A percentile compares a stretch with the other conserved stretches of the same genome.
Evolutionary conservation across 35 echinoderm and acorn worm genomes (phyloP).

Genomic region (Eucidaris tribuloides): DNA sequence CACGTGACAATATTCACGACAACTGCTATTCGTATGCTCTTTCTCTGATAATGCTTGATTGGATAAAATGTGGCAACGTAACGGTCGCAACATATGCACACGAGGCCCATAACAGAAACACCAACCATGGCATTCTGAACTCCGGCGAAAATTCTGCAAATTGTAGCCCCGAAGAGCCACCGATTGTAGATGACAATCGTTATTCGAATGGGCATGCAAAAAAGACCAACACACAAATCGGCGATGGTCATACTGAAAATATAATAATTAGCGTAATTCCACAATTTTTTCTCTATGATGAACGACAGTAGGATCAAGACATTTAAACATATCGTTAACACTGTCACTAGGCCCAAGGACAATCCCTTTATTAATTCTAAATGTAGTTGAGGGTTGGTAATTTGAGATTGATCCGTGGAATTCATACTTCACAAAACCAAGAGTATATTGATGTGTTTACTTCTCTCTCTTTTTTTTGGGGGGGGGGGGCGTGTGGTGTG

Average conservation of each 20-base stretch:
- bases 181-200: neutral
- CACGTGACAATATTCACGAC: neutral
- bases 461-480: no score
- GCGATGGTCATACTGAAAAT: constrained; percentile 11
- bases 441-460: no score
- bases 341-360: no score
- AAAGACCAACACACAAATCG: neutral
- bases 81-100: constrained; percentile 27
- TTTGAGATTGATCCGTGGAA: no score
- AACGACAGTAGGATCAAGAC: constrained; percentile 4
- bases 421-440: no score
- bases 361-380: no score
- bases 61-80: constrained; percentile 31
- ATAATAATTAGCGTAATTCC: constrained; percentile 12
- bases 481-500: no score
- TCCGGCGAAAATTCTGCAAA: neutral
- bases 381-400: no score
- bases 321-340: neutral
- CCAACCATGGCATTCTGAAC: neutral
- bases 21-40: neutral
- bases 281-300: constrained; percentile 9
- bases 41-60: neutral
- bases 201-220: neutral
- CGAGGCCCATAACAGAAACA: constrained; percentile 6
- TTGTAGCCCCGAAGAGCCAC: constrained; percentile 20